Base-by-base conservation (phyloP, 2,797 vertebrate species). In the Chelon labrosus region DNA sequence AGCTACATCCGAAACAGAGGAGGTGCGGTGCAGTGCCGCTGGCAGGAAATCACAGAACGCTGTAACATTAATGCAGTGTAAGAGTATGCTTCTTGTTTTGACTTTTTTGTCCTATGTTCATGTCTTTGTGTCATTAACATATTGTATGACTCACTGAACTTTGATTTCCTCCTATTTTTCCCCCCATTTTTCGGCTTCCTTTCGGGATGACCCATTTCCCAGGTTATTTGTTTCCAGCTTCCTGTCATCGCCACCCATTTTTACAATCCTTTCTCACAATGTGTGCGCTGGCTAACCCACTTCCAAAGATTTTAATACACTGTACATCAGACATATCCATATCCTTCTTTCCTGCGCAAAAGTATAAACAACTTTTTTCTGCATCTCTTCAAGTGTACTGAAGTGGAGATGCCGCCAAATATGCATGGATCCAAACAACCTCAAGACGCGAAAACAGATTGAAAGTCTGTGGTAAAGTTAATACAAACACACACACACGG, bases 61-160 rank as follows among this genome's bases (percentile, higher is more conserved):
- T 65, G 73, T 54, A 66, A n/a, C n/a, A 46, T 81, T 5, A 55
- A 41, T 5, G 70, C 70, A 5, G 20, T 70, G 70, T 74, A 67
- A 66, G 60, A 53, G 60, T 64, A 55, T 7, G 3, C 53, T 56
- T 44, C 31, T 12, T 41, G 19, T 37, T 38, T 62, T 51, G 38
- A 57, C 9, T 10, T 46, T 25, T 16, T 8, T 6, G 50, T 19
- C 46, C n/a, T 2, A 1, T 44, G 14, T 44, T 2, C 7, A 2
- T 31, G 0, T 31, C 13, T 22, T 41, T 41, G 7, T 73, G 20
- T 20, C 1, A 20, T 31, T 47, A 35, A 42, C n/a, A 59, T 2
- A n/a, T 2, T 25, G 2, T 54, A 39, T 2, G 4, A 35, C 4
- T 20, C 20, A 19, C 10, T 25, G 4, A 22, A 37, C 10, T 17